Base-by-base conservation (phyloP, 2,113 vertebrate genomes). In the Hippopotamus amphibius region DNA sequence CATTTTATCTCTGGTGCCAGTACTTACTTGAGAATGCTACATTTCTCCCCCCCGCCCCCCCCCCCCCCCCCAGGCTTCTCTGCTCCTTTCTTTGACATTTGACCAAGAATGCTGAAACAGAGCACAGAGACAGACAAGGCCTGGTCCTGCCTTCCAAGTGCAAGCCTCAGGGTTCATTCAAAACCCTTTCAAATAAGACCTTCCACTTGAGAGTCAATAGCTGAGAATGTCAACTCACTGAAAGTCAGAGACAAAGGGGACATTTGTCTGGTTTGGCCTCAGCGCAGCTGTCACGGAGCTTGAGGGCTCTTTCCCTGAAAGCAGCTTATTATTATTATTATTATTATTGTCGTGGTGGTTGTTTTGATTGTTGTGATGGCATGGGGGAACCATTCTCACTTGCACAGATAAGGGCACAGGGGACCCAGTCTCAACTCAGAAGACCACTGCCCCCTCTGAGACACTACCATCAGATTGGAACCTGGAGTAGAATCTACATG, bases 311-410 rank as follows among this genome's bases (percentile, higher is more conserved):
- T 5, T 48, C 22, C 30, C 77, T 72, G 12, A 63, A 59, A 71
- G 41, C 48, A 15, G 30, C 37, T 43, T 33, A 43, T 17, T 46
- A 2, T 48, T 50, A 68, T 16, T 65, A 2, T 26, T 57, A 46
- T 16, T 14, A 26, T 8, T 33, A 6, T 6, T 6, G 17, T 21
- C 1, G 16, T 53, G 6, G 9, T 33, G 1, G 0, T 26, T 9
- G n/a, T 57, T 88, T 63, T n/a, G 43, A 63, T 21, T 26, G 43
- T 11, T 22, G 43, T 28, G 11, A 53, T 46, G 57, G 59, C 72
- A 22, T 5, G 46, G 11, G 43, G 72, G 33, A 2, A 8, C 22
- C 37, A 16, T 46, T 28, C n/a, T 74, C 57, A 46, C 37, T 55
- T 12, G 21, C 26, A 21, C 68, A 74, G 77, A 41, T 26, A 57